Evolutionary conservation across 2,888 invertebrate genomes (phyloP), one percentile per base, ranked within the genome.

Genomic region (Ormyrus rosae): DNA sequence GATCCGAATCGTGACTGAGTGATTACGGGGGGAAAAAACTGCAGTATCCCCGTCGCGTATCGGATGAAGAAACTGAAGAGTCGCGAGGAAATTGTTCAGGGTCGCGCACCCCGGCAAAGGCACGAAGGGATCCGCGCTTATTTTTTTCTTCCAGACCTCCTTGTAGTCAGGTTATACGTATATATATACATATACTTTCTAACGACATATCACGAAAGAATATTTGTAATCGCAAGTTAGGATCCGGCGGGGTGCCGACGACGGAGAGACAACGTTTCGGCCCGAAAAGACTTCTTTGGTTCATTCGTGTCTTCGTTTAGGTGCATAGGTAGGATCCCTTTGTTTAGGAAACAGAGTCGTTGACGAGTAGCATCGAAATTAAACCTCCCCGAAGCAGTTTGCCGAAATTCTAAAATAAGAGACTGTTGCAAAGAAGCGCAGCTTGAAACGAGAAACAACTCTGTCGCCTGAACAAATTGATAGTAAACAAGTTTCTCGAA

Each of bases 171-270:
- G 65, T 56, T 72, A 50, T 64, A 58, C n/a, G 19, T 19, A 67
- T 67, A 48, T 50, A 63, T 6, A n/a, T 6, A 51, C 19, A 50
- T 53, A 70, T 76, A 78, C 53, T 78, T 81, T 81, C 75, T 81
- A 79, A 76, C 72, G 69, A 81, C 81, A 81, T 81, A 81, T 81
- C 81, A 81, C 64, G 71, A 73, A 73, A 71, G 71, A 72, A 74
- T 45, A 61, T 75, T 78, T 75, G 78, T 56, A 75, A 81, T 68
- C 55, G 11, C 19, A 5, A 63, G 58, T 48, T 81, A 69, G 69
- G 34, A 45, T 60, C 65, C 56, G 56, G 11, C 55, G 64, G 64
- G 56, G 73, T 73, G 73, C n/a, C 34, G 34, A 34, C 34, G 34
- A 34, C 34, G 34, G 34, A 34, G 34, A 34, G 34, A 34, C 34